Evolutionary conservation across 2,888 invertebrate genomes (phyloP).

Genomic region (Ganaspis brasiliensis): DNA sequence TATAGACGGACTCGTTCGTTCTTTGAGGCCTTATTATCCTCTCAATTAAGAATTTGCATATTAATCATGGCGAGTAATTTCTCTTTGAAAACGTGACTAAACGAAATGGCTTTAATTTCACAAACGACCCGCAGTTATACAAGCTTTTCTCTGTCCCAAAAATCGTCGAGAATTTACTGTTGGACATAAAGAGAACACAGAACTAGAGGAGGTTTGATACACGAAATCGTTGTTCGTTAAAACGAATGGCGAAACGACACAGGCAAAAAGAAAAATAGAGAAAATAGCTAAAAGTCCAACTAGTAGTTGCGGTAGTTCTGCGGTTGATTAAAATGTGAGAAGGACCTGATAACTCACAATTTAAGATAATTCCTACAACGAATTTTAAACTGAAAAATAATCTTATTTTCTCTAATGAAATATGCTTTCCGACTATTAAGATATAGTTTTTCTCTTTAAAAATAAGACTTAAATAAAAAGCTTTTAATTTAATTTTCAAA

Average conservation of each 20-base stretch:
- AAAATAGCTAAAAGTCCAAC: conserved; percentile 8
- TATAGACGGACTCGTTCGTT: background rate
- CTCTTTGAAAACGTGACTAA: conserved; percentile 64
- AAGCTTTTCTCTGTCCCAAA: conserved; percentile 4
- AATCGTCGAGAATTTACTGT: background rate
- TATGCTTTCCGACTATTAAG: no score
- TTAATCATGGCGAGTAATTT: conserved; percentile 60
- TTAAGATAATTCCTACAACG: background rate
- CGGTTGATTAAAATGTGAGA: conserved; percentile 36
- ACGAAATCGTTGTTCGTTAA: conserved; percentile 37
- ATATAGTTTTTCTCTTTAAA: no score
- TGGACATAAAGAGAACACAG: conserved; percentile 2
- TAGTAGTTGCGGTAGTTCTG: conserved; percentile 11
- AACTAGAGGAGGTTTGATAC: conserved; percentile 34
- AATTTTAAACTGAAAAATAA: background rate
- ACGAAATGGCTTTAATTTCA: conserved; percentile 70
- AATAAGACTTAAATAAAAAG: no score
- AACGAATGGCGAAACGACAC: background rate
- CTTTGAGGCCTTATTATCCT: conserved; percentile 65
- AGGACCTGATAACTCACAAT: conserved; percentile 27
- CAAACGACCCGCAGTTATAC: conserved; percentile 20
- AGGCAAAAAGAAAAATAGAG: conserved; percentile 8
- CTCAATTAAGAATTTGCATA: conserved; percentile 71
- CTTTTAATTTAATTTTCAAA: no score
- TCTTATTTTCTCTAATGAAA: background rate